These are phyloP conservation scores for Pantala flavescens DNA, from an alignment of 1,140 invertebrate species.

Conservation along the genomic window DNA sequence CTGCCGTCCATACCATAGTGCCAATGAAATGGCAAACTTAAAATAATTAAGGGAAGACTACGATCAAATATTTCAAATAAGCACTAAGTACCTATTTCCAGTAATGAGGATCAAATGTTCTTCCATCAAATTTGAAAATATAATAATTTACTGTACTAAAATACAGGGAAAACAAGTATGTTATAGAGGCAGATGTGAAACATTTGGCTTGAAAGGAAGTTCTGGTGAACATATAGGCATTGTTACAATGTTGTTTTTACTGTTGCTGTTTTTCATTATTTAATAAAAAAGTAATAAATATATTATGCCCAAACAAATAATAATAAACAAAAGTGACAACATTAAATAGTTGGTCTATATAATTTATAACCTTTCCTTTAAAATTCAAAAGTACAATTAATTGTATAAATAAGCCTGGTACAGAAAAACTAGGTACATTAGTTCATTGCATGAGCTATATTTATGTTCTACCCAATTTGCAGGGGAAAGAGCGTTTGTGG, in stretches of 20 bases:
- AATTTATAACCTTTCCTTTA: too few species aligned
- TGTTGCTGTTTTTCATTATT: conserved; percentile 7
- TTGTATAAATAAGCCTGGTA: too few species aligned
- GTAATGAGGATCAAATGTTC: background rate
- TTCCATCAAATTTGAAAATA: background rate
- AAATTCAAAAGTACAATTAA: too few species aligned
- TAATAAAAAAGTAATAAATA: conserved; percentile 3
- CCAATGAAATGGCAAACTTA: background rate
- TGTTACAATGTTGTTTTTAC: conserved; percentile 10
- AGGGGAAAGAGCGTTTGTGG: too few species aligned
- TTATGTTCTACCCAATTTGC: too few species aligned
- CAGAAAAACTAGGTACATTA: too few species aligned
- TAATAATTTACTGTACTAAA: background rate
- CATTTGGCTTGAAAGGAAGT: background rate
- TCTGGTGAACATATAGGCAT: background rate
- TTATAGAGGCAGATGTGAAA: background rate
- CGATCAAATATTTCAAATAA: background rate
- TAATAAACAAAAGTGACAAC: background rate
- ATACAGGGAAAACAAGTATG: background rate
- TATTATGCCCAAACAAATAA: background rate
- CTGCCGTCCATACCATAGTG: background rate
- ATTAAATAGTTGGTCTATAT: too few species aligned
- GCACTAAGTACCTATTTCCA: background rate
- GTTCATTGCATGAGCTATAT: too few species aligned
- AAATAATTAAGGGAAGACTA: background rate